A percentile compares a stretch with the other conserved stretches of the same genome.
These are phyloP conservation scores for Tapera naevia DNA, from an alignment of 2,797 vertebrate genomes.

Conservation along the genomic window DNA sequence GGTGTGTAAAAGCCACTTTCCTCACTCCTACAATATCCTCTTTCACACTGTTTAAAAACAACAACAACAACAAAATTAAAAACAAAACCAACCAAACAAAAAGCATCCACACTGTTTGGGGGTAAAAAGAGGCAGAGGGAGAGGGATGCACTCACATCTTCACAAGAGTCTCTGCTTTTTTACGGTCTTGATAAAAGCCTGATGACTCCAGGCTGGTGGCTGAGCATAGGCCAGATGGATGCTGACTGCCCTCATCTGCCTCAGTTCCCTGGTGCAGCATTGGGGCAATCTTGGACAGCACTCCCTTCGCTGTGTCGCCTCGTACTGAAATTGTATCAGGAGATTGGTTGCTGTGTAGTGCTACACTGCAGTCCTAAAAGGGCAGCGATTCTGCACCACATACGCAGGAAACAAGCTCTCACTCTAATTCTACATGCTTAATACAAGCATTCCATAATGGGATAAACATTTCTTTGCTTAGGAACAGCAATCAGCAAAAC, in stretches of 20 bases:
- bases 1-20: neutral
- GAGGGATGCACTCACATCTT: neutral
- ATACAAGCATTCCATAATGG: neutral
- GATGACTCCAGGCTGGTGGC: neutral
- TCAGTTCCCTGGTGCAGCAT: neutral
- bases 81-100: neutral
- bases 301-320: neutral
- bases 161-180: neutral
- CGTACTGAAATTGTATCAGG: neutral
- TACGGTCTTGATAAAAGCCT: neutral
- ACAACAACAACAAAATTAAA: too few relatives aligned
- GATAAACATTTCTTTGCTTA: neutral
- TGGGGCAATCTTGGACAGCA: neutral
- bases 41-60: neutral
- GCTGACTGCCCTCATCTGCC: neutral
- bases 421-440: neutral
- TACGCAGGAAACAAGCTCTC: neutral
- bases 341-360: neutral
- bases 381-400: neutral
- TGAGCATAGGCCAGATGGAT: neutral
- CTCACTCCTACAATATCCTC: neutral
- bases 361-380: neutral
- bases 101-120: rapidly evolving
- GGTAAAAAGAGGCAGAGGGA: neutral
- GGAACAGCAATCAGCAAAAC: neutral